Percentiles rank a stretch among this genome's conserved stretches.
phyloP scores from a whole-genome alignment of 2,888 invertebrate genomes.

The Hypolimnas misippus region DNA sequence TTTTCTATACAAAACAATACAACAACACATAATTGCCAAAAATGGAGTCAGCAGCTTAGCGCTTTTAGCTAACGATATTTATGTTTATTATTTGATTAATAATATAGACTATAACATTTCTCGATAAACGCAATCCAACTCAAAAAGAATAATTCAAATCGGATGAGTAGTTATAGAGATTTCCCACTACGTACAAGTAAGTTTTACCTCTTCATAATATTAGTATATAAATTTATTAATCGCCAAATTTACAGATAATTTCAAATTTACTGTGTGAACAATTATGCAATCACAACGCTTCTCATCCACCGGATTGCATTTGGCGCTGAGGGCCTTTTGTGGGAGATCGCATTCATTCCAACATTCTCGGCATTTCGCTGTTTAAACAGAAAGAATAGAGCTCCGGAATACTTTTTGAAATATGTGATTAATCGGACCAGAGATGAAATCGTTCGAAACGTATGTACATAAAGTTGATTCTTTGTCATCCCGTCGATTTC shows the following conservation, averaged over 20 bases:
- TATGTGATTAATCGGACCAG: background rate
- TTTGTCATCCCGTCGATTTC: background rate
- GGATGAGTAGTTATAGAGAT: too few relatives aligned
- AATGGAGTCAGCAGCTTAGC: too few relatives aligned
- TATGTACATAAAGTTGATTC: background rate
- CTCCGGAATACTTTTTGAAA: slow-evolving; percentile 1
- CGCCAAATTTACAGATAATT: background rate
- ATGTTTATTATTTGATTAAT: too few relatives aligned
- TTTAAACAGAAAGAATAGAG: slow-evolving; percentile 8
- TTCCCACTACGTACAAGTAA: too few relatives aligned
- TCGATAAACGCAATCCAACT: too few relatives aligned
- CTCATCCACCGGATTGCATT: slow-evolving; percentile 35
- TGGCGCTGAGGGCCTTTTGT: slow-evolving; percentile 31
- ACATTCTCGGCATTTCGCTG: background rate
- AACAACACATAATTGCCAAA: too few relatives aligned
- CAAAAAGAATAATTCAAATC: too few relatives aligned
- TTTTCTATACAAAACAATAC: too few relatives aligned
- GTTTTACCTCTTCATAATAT: too few relatives aligned
- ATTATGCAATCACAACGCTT: slow-evolving; percentile 38
- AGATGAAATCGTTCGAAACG: background rate
- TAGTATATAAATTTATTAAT: background rate
- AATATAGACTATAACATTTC: too few relatives aligned
- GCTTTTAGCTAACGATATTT: too few relatives aligned
- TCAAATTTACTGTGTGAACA: slow-evolving; percentile 28
- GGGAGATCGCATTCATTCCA: slow-evolving; percentile 21